Base-by-base conservation (phyloP, 1,140 invertebrate species). In the Cecropterus lyciades region DNA sequence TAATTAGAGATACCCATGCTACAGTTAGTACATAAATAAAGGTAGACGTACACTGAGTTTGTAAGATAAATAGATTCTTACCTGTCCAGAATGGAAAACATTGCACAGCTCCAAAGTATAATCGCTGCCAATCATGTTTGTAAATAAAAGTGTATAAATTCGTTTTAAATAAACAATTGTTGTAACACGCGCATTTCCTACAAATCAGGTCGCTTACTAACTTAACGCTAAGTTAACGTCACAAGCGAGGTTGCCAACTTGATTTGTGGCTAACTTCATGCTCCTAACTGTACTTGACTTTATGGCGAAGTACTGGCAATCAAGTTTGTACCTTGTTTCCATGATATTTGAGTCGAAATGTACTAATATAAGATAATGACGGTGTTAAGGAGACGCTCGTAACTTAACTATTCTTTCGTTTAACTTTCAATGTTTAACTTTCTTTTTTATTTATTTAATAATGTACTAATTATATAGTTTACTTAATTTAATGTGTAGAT, bases 71-170 rank as follows among this genome's bases (percentile, higher is more conserved):
- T 13, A n/a, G n/a, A n/a, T n/a, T n/a, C 93, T 93, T 92, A 96
- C 96, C 93, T 97, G 96, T 65, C 97, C 97, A 20, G 97, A 97
- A 83, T 98, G 96, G 79, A 96, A 98, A 43, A 99, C 96, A 87
- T 97, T 98, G 65, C 95, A 95, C 57, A 98, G 93, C 87, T 99
- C 97, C 76, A 99, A 92, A 17, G 96, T 94, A 84, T 97, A 97
- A 80, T 98, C 97, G 74, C 94, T 95, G 16, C 95, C 94, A 53
- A 96, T 95, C 96, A 97, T 97, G 42, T 89, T 93, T 45, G 17
- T 9, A 13, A 45, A 11, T 9, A 55, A 67, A 53, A 27, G 65
- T 59, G 53, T 11, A 45, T 49, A 70, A 69, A 74, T 69, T 63
- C 42, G 43, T 63, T 69, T 45, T 68, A 52, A 73, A 70, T 60